Conservation (phyloP, 1,140 invertebrate species). For the Drosophila simulans region DNA sequence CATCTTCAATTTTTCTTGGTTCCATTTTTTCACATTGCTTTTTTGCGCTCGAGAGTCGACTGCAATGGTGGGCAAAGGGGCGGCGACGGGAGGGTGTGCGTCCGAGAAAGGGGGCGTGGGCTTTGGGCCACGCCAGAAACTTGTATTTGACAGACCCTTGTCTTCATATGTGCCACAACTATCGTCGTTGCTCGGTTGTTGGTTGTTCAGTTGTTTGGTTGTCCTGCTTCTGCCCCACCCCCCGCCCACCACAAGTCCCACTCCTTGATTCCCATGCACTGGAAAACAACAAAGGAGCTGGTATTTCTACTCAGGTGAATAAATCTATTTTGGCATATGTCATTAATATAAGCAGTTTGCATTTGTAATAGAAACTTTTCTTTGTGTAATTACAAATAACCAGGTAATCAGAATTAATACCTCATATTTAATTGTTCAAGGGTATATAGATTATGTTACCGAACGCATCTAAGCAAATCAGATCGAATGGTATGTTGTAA, state of each 20-base stretch:
- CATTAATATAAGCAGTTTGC: no score
- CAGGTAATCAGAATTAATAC: no score
- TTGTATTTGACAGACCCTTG: constrained; percentile 82
- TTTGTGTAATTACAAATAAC: no score
- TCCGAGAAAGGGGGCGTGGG: constrained; percentile 5
- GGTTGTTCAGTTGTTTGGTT: constrained; percentile 40
- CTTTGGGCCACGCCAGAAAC: constrained; percentile 69
- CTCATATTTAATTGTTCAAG: no score
- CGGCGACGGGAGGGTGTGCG: neutral
- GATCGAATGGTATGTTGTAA: no score
- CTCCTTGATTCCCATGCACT: neutral
- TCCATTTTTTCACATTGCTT: constrained; percentile 23
- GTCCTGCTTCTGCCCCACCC: constrained; percentile 8
- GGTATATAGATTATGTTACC: no score
- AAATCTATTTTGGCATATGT: no score
- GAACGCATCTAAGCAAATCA: no score
- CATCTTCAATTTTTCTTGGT: constrained; percentile 78
- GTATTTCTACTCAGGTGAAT: no score
- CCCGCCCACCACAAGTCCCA: neutral
- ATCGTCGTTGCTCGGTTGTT: constrained; percentile 52
- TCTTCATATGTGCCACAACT: constrained; percentile 81
- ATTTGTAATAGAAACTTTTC: no score
- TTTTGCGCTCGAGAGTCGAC: neutral
- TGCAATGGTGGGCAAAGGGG: no score
- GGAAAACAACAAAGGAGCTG: neutral